These are phyloP conservation scores for Drosophila tsacasi DNA, from an alignment of 1,140 invertebrate species.

Conservation along the genomic window DNA sequence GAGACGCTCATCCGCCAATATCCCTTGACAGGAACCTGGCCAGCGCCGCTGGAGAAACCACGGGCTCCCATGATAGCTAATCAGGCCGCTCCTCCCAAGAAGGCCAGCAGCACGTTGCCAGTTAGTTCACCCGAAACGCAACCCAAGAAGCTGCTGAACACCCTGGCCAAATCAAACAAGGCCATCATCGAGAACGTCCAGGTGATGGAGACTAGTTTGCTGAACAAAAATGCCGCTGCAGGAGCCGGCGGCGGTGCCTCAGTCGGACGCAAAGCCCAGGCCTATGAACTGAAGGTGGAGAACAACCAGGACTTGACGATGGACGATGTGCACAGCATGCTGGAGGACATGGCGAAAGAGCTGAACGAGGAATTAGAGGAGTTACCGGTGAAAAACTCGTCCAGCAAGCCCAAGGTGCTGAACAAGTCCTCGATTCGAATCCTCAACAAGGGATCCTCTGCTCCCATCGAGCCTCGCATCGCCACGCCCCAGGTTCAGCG, in stretches of 20 bases:
- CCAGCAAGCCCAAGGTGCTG: constrained; percentile 69
- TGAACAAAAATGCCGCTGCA: constrained; percentile 35
- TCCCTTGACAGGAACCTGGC: constrained; percentile 88
- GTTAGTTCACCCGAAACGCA: not conserved
- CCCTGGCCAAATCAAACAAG: constrained; percentile 48
- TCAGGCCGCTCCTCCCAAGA: not conserved
- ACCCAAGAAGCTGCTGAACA: constrained; percentile 59
- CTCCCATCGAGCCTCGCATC: constrained; percentile 61
- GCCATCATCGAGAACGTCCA: constrained; percentile 57
- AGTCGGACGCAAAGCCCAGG: not conserved
- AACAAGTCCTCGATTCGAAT: constrained; percentile 78
- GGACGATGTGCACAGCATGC: constrained; percentile 75
- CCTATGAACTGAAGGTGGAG: constrained; percentile 73
- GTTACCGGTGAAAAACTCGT: not conserved
- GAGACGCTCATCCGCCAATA: constrained; percentile 89
- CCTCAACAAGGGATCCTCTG: constrained; percentile 68
- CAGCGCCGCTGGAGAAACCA: constrained; percentile 85
- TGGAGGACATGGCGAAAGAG: constrained; percentile 58
- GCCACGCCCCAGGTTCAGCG: constrained; percentile 65
- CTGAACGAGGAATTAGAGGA: constrained; percentile 24
- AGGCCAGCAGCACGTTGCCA: not conserved
- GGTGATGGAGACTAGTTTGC: constrained; percentile 37
- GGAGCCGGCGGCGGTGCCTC: not conserved
- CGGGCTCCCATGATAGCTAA: constrained; percentile 75
- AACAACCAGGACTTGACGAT: constrained; percentile 77